phyloP scores from a whole-genome alignment of 2,888 invertebrate genomes.

The Diarsia dahlii region DNA sequence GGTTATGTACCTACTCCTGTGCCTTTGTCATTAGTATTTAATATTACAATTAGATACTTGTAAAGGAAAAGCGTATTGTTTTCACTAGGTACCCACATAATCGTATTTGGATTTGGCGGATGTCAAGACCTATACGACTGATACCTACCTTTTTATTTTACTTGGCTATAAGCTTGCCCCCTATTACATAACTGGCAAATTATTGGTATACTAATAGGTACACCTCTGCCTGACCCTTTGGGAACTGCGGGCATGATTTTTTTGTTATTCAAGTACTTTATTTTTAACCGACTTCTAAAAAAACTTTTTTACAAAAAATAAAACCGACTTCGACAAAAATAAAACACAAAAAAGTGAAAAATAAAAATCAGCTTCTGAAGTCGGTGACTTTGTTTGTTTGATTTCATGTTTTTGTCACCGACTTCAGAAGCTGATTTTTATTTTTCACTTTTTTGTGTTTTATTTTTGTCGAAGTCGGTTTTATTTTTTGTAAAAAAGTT shows the following conservation, averaged over 20 bases:
- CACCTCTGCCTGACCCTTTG: not conserved
- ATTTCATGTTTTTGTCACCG: no score
- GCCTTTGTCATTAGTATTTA: not conserved
- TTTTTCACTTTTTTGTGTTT: no score
- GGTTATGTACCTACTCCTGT: no score
- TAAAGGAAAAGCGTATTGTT: conserved; percentile 13
- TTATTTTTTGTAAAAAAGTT: no score
- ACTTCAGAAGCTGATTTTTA: no score
- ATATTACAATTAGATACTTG: not conserved
- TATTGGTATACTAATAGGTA: not conserved
- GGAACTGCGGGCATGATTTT: not conserved
- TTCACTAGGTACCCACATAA: not conserved
- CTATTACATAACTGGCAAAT: not conserved
- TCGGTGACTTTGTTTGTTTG: no score
- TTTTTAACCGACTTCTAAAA: no score
- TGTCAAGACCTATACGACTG: not conserved
- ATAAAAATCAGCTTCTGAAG: no score
- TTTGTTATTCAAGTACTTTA: not conserved
- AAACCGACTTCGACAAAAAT: no score
- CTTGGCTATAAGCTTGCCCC: not conserved
- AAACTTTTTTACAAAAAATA: no score
- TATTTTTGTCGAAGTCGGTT: no score
- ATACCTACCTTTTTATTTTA: not conserved
- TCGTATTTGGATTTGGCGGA: not conserved
- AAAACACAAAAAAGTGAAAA: no score